Evolutionary conservation across 2,797 vertebrate species (phyloP).

Genomic region (Odontamblyopus rebecca): DNA sequence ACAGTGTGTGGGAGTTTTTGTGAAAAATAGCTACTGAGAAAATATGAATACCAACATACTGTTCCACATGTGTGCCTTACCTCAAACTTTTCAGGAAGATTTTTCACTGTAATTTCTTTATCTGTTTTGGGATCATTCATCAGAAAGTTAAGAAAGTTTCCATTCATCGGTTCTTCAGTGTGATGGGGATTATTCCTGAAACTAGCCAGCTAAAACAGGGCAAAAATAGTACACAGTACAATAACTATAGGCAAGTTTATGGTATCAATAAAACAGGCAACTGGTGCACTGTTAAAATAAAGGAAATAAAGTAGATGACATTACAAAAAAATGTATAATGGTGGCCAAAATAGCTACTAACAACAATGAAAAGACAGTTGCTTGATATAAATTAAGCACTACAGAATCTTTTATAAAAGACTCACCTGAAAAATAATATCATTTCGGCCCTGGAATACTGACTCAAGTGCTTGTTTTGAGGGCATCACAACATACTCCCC

Average conservation of each 20-base stretch:
- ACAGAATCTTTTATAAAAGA: not conserved
- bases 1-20: no score
- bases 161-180: slow-evolving; percentile 61
- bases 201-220: slow-evolving; percentile 55
- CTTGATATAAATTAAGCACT: not conserved
- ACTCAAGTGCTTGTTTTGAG: slow-evolving; percentile 20
- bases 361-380: not conserved
- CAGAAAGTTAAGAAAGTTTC: slow-evolving; percentile 64
- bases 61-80: slow-evolving; percentile 44
- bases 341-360: not conserved
- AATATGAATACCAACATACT: not conserved
- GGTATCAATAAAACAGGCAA: slow-evolving; percentile 1
- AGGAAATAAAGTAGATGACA: not conserved
- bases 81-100: slow-evolving; percentile 69
- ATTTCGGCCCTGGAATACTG: not conserved
- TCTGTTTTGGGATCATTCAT: slow-evolving; percentile 13
- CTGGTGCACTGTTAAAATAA: not conserved
- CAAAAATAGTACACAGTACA: slow-evolving; percentile 1
- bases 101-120: slow-evolving; percentile 36
- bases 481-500: slow-evolving; percentile 58
- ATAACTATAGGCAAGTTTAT: not conserved
- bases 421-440: slow-evolving; percentile 64
- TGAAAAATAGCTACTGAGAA: no score
- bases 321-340: not conserved
- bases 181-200: slow-evolving; percentile 64